phyloP scores from a whole-genome alignment of 2,888 invertebrate genomes.

The Acanthococcus lagerstroemiae region DNA sequence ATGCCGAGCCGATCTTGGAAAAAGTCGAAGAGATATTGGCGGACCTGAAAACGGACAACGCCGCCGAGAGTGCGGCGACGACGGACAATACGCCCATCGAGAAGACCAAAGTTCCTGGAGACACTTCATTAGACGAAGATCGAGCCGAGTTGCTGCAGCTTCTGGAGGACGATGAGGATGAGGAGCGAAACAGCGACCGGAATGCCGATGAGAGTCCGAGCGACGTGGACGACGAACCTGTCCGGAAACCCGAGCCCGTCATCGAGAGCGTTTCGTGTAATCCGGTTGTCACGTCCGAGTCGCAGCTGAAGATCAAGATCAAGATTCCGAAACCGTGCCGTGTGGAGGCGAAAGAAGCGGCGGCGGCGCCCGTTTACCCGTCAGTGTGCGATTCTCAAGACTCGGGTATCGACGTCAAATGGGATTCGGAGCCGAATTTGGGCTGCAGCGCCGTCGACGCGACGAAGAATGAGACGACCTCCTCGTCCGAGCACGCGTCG shows the following conservation, averaged over 20 bases:
- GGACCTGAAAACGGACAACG: not conserved
- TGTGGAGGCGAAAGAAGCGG: not conserved
- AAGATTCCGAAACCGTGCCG: slow-evolving; percentile 6
- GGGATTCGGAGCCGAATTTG: not conserved
- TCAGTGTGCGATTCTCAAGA: slow-evolving; percentile 1
- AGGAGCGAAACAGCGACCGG: not conserved
- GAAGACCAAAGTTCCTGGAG: not conserved
- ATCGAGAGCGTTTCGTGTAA: not conserved
- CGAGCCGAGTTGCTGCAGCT: slow-evolving; percentile 31
- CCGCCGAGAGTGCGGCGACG: not conserved
- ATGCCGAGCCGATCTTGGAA: not conserved
- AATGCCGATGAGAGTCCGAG: not conserved
- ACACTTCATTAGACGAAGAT: slow-evolving; percentile 19
- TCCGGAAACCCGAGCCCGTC: not conserved
- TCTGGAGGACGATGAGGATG: slow-evolving; percentile 33
- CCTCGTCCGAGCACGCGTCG: not conserved
- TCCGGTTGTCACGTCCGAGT: slow-evolving; percentile 5
- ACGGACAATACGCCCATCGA: not conserved
- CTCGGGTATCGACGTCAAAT: slow-evolving; percentile 11
- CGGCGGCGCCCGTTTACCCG: not conserved
- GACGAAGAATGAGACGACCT: not conserved
- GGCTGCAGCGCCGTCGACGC: not conserved
- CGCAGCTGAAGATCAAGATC: slow-evolving; percentile 21
- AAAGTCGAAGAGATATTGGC: slow-evolving; percentile 23
- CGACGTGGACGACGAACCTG: not conserved